phyloP scores from a whole-genome alignment of 2,888 invertebrate genomes.

The Torymus tubicola region DNA sequence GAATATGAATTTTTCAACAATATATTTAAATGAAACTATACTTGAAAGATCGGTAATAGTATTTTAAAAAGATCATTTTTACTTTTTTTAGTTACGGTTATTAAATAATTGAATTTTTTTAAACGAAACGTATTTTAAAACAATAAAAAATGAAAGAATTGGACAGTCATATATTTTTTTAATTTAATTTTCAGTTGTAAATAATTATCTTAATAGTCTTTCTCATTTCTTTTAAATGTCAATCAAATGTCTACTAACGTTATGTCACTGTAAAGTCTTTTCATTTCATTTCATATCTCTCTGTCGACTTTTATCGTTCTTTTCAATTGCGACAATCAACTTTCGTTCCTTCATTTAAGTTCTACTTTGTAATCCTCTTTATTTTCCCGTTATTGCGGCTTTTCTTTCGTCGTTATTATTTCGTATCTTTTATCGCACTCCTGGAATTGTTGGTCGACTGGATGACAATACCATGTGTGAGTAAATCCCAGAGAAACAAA shows the following conservation, averaged over 20 bases:
- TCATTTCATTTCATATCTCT: too few relatives aligned
- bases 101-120: too few relatives aligned
- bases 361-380: constrained; percentile 46
- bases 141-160: too few relatives aligned
- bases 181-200: constrained; percentile 34
- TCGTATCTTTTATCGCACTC: constrained; percentile 73
- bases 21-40: too few relatives aligned
- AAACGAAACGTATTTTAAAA: too few relatives aligned
- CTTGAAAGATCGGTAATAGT: too few relatives aligned
- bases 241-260: too few relatives aligned
- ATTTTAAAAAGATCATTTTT: too few relatives aligned
- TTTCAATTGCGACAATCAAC: constrained; percentile 20
- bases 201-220: constrained; percentile 11
- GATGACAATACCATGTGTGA: constrained; percentile 74
- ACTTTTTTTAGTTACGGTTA: too few relatives aligned
- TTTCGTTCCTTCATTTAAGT: constrained; percentile 14
- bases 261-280: too few relatives aligned
- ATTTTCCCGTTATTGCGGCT: constrained; percentile 56
- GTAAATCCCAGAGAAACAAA: constrained; percentile 67
- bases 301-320: background rate
- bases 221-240: background rate
- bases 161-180: background rate
- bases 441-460: constrained; percentile 76
- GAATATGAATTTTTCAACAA: too few relatives aligned
- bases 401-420: constrained; percentile 61